Base-by-base conservation (phyloP, 2,113 vertebrate species). In the Sterrhoptilus dennistouni region DNA sequence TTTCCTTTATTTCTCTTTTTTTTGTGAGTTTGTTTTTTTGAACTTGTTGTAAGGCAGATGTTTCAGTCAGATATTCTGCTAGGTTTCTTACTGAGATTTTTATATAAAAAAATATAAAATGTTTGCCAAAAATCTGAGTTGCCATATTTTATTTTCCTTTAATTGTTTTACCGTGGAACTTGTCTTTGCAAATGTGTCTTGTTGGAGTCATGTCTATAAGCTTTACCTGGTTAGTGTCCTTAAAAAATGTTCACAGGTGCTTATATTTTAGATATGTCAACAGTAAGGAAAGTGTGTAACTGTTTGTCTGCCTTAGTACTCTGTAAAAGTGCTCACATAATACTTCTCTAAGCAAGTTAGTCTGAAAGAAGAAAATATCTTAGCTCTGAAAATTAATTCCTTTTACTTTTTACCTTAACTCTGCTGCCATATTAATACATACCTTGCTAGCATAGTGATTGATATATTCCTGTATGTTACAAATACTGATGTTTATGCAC, bases 61-160 rank as follows among this genome's bases (percentile, higher is more conserved):
- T 98, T 97, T 98, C 96, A 54, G 96, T 98, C 98, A 96, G 93
- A 97, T 96, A 98, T 97, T 98, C 97, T 98, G 97, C 97, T 98
- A 98, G 94, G 96, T 98, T 98, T 98, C 98, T 97, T 98, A 98
- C 97, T 98, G 97, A 98, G 87, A 97, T 98, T 98, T 97, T 98
- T 98, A 97, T 98, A 98, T 96, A 97, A 98, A 98, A 98, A 98
- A 98, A 92, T 97, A 98, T 97, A 98, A 98, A 98, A 97, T 94
- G 90, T 97, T 98, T 98, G 94, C 94, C 97, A 98, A 98, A 96
- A 97, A 74, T 31, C 92, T 88, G 89, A 95, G 97, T 98, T 91
- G 87, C 94, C 40, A 89, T 94, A 93, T 92, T 96, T 96, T 96
- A 76, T 94, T 94, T 66, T 82, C n/a, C 22, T 83, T 78, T 76